phyloP scores from a whole-genome alignment of 1,140 invertebrate species.

The Protaetia brevitarsis region DNA sequence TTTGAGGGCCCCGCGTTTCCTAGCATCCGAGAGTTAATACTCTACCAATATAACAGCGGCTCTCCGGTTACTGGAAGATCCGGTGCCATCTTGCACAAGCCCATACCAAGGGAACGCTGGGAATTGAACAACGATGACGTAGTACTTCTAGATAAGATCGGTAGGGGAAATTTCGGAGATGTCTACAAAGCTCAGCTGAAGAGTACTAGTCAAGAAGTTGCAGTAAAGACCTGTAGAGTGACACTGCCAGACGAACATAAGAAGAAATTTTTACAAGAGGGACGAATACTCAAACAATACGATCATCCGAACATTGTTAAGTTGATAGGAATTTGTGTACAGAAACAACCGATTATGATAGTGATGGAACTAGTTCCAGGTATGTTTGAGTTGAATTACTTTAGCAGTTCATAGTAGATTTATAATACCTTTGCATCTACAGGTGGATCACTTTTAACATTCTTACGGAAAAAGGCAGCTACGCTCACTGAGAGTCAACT shows the following conservation, averaged over 20 bases:
- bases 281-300: constrained; percentile 90
- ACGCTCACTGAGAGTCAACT: constrained; percentile 75
- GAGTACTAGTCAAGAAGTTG: constrained; percentile 79
- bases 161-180: constrained; percentile 62
- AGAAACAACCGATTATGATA: constrained; percentile 98
- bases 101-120: constrained; percentile 90
- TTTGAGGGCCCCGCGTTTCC: constrained; percentile 93
- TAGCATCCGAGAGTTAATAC: constrained; percentile 87
- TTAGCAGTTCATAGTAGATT: no score
- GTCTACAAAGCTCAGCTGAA: constrained; percentile 89
- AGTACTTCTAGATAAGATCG: constrained; percentile 88
- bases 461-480: constrained; percentile 81
- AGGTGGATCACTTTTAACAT: constrained; percentile 88
- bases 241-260: constrained; percentile 98
- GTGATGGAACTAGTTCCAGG: constrained; percentile 97
- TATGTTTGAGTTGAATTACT: constrained; percentile 45
- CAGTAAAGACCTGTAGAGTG: constrained; percentile 84
- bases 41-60: constrained; percentile 79
- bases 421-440: no score
- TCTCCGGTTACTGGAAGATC: constrained; percentile 88
- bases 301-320: constrained; percentile 95
- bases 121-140: constrained; percentile 97
- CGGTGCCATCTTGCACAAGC: constrained; percentile 81
- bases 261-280: constrained; percentile 93
- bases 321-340: constrained; percentile 96